Evolutionary conservation across 2,113 vertebrate genomes (phyloP).

Genomic region (Sylvia atricapilla): DNA sequence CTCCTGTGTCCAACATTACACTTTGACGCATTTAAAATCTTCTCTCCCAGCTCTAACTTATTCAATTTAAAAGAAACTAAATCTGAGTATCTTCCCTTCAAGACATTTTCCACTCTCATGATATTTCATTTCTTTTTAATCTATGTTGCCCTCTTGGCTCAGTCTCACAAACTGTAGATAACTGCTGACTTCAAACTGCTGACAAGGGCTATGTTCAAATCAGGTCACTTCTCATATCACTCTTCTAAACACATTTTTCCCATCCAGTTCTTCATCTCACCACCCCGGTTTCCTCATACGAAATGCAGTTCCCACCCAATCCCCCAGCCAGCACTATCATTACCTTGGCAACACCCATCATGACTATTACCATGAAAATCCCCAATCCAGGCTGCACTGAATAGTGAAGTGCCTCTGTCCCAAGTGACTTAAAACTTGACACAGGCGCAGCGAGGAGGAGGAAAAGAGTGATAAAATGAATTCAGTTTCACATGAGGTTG

Average conservation of each 20-base stretch:
- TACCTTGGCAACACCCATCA: background rate
- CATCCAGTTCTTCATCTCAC: background rate
- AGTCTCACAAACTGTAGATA: background rate
- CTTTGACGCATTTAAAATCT: background rate
- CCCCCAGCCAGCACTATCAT: background rate
- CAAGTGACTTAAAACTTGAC: background rate
- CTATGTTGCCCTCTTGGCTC: background rate
- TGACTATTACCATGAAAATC: background rate
- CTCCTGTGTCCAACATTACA: background rate
- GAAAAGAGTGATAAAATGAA: background rate
- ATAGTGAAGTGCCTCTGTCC: background rate
- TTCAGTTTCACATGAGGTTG: accelerated
- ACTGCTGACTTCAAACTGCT: background rate
- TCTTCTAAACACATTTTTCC: background rate
- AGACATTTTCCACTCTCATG: background rate
- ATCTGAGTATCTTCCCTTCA: background rate
- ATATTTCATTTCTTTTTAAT: background rate
- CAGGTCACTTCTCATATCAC: background rate
- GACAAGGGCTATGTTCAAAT: background rate
- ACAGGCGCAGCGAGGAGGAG: background rate
- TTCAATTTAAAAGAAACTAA: background rate
- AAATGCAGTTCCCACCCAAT: background rate
- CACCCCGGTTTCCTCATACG: background rate
- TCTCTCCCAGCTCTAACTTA: background rate
- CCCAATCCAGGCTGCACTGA: background rate